Evolutionary conservation across 1,140 invertebrate genomes (phyloP), one percentile per base, ranked within the genome.

Genomic region (Maconellicoccus hirsutus): DNA sequence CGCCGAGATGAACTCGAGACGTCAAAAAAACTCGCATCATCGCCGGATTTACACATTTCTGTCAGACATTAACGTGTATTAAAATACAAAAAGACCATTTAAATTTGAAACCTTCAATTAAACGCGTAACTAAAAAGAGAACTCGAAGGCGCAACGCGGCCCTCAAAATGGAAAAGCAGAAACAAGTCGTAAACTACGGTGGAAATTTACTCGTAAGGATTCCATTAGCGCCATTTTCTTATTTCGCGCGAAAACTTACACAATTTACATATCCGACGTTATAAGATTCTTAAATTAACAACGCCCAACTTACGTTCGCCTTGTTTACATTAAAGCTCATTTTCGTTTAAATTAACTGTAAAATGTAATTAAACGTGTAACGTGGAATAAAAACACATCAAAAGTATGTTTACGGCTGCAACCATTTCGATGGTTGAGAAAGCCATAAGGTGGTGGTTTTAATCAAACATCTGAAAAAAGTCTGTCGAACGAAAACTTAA

Each of bases 271-370:
- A 52, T 52, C 42, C 42, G 42, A 52, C 42, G 42, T 52, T 52
- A 52, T 52, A 52, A 52, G 42, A 52, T 52, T 52, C 42, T 52
- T 52, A 52, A 52, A 52, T 52, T 52, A 52, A 52, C 42, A 52
- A 52, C 42, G 42, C 42, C 42, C 42, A 52, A 52, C 42, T 52
- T 52, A 52, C 42, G n/a, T 52, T 52, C 16, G 42, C 29, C 42
- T 52, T 52, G 42, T 52, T 52, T 52, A 52, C 42, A 52, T 52
- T 52, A 52, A 52, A 52, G 42, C 42, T 52, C 42, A 52, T 52
- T 52, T 52, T 52, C 42, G 12, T 52, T 52, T 52, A 52, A 52
- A 52, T 52, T 52, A 52, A 52, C 42, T 52, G 42, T 14, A 52
- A 52, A 52, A 52, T 19, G 42, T 52, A 52, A 52, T 52, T 52